Evolutionary conservation across 2,888 invertebrate genomes (phyloP), one percentile per base, ranked within the genome.

Genomic region (Arctia plantaginis): DNA sequence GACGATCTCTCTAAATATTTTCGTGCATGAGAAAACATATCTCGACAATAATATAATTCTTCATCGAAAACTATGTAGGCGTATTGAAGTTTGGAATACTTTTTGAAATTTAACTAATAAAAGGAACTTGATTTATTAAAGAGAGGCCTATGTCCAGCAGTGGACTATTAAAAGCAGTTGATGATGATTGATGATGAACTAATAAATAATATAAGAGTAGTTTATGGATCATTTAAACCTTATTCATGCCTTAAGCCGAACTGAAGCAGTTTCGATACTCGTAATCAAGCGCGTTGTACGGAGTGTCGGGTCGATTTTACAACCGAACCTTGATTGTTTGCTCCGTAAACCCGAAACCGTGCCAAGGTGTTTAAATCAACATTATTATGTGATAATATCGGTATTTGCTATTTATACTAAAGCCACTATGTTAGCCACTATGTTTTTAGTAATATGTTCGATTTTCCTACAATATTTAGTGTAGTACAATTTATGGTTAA

Each of bases 241-340:
- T 69, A 71, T 62, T 64, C 67, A 41, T 70, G 55, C 71, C 55
- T 77, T 74, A 62, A 35, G 47, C 80, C 78, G 74, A n/a, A 71
- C 66, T 59, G 44, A 59, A 51, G 65, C 71, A 71, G 65, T 76
- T 75, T 74, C 68, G 69, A 77, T 80, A 68, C 69, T 74, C 76
- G 74, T 80, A 77, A 81, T 77, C 65, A 78, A 80, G 78, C 70
- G 68, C 66, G 66, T 70, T 62, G 62, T 72, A 67, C 3, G 39
- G 23, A 30, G 51, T 69, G 69, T 76, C 76, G 71, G 82, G 79
- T 72, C 71, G 71, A 80, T 77, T 85, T 85, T 82, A 84, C 76
- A 84, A 86, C 76, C 73, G 75, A 71, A 78, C 78, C 68, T 75
- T 74, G 76, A 79, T 79, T 84, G 62, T 84, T 86, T 79, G 77